phyloP scores from a whole-genome alignment of 2,797 vertebrate genomes.

The Steatocranus sp. region DNA sequence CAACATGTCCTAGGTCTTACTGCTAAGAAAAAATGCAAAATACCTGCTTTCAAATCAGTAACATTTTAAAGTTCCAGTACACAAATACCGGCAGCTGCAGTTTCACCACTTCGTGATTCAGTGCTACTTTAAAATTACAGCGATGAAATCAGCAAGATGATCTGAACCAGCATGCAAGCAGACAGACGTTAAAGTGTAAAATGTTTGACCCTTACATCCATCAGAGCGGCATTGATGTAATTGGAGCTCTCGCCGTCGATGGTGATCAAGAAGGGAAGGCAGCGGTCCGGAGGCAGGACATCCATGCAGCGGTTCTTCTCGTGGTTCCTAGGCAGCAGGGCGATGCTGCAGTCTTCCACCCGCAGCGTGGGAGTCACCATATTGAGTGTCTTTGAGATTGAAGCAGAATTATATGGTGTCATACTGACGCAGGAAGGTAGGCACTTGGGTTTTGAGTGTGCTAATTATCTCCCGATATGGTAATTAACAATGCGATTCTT shows the following conservation, averaged over 20 bases:
- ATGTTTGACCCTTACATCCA: slow-evolving; percentile 81
- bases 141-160: background rate
- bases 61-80: slow-evolving; percentile 3
- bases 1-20: background rate
- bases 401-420: slow-evolving; percentile 24
- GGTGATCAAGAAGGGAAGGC: slow-evolving; percentile 97
- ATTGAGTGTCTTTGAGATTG: slow-evolving; percentile 76
- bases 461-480: slow-evolving; percentile 53
- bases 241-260: slow-evolving; percentile 98
- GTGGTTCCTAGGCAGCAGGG: slow-evolving; percentile 92
- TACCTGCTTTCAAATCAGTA: background rate
- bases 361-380: slow-evolving; percentile 97
- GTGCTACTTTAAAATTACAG: background rate
- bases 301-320: slow-evolving; percentile 99
- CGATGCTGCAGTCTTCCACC: slow-evolving; percentile 98
- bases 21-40: background rate
- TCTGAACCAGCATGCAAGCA: background rate
- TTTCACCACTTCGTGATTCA: background rate
- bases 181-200: background rate
- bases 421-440: background rate
- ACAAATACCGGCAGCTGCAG: background rate
- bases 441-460: slow-evolving; percentile 2
- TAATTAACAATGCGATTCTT: slow-evolving; percentile 61
- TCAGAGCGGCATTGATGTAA: slow-evolving; percentile 97
- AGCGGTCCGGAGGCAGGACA: slow-evolving; percentile 94